A percentile compares a stretch with the other conserved stretches of the same genome.
phyloP scores from a whole-genome alignment of 1,140 invertebrate species.

The Sinonovacula constricta region DNA sequence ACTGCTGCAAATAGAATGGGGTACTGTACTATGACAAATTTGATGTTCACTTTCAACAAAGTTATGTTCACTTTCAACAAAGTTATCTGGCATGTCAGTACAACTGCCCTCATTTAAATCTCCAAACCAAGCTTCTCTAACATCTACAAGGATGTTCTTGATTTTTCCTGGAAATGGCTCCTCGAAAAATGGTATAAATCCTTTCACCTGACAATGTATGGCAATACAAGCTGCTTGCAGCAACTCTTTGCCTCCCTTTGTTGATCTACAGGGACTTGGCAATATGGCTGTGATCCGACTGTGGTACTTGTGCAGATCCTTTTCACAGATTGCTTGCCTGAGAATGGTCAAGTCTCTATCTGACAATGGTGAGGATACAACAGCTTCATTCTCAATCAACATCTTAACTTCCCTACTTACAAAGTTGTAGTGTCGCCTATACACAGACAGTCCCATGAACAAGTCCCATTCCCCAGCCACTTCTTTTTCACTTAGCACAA shows the following conservation, averaged over 20 bases:
- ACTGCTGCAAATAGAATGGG: no score
- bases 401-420: conserved; percentile 23
- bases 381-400: conserved; percentile 29
- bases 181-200: conserved; percentile 46
- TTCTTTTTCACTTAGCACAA: conserved; percentile 25
- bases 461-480: conserved; percentile 29
- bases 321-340: conserved; percentile 8
- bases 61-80: no score
- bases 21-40: no score
- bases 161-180: conserved; percentile 38
- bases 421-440: conserved; percentile 28
- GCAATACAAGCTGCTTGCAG: conserved; percentile 38
- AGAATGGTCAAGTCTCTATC: conserved; percentile 18
- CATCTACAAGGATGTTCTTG: conserved; percentile 30
- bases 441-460: conserved; percentile 42
- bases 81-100: no score
- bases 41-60: no score
- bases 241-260: conserved; percentile 22
- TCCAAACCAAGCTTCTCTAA: no score
- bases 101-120: no score
- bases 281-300: conserved; percentile 29
- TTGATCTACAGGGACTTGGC: conserved; percentile 37
- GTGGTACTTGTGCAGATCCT: conserved; percentile 24
- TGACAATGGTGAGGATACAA: conserved; percentile 5
- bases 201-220: conserved; percentile 37